Base-by-base conservation (phyloP, 2,888 invertebrate genomes). In the Drosophila niveifrons region DNA sequence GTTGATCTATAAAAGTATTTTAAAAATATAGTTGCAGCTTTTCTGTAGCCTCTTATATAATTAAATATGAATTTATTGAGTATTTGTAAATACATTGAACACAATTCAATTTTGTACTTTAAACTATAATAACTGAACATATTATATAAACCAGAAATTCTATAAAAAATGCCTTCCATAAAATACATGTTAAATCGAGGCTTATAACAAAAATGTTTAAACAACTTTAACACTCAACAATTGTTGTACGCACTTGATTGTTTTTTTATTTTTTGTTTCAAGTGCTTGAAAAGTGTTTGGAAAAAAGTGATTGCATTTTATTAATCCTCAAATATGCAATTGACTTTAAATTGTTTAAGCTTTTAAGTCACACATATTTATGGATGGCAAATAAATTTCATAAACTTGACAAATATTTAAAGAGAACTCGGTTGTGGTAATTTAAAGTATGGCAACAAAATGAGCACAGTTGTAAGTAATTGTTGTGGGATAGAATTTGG, bases 271-370 rank as follows among this genome's bases (percentile, higher is more conserved):
- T 1, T 11, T 13, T 39, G 6, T 13, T 13, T 13, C 31, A 31
- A 13, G 11, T 1, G 6, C n/a, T 3, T n/a, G 13, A 39, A 13
- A 28, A 28, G 28, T 47, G 46, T 2, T 28, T 28, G 13, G 4
- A 28, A 13, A 2, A n/a, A 28, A 28, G 13, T 13, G 46, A 8
- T 46, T 3, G 36, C 2, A 15, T 41, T 28, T 8, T 28, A 13
- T 2, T 47, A 23, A 13, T 28, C 13, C 28, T 8, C n/a, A 47
- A 47, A 47, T 28, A 50, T 50, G 17, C 11, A 34, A 50, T 50
- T 50, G 50, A 50, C 11, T 18, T 50, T 34, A 17, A 50, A 34
- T 34, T 52, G 23, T 13, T 52, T 39, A 23, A 28, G 39, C 39
- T 28, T 15, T 52, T 52, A 7, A 52, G 13, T 36, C n/a, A 3